Base-by-base conservation (phyloP, 2,113 vertebrate genomes). In the Todiramphus chloris region DNA sequence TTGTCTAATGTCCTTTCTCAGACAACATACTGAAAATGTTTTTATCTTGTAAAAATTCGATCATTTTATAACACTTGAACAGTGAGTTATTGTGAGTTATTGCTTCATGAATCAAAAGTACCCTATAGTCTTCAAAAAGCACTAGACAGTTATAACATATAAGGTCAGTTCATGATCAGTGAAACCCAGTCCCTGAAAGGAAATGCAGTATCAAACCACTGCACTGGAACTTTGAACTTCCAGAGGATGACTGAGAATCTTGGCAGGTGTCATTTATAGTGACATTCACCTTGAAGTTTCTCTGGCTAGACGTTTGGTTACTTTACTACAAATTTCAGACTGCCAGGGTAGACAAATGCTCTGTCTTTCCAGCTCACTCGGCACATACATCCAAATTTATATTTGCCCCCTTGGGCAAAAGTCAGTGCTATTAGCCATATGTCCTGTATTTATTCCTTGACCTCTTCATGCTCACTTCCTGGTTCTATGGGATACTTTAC, bases 391-490 rank as follows among this genome's bases (percentile, higher is more conserved):
- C 69, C 87, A 92, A 83, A 93, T 93, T 94, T 84, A 76, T 75
- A 68, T 72, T 78, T 90, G 35, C 90, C 64, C 87, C 90, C 73
- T 77, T 78, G 86, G 90, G 87, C 31, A 4, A 89, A 92, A 63
- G 78, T 94, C 81, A 63, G 15, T 37, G 37, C 56, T 84, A 62
- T 87, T 96, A 80, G 91, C 90, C 91, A 93, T 94, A 85, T 97
- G 94, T 77, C 92, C 89, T 91, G 18, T 93, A 82, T 92, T 97
- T 96, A 94, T 50, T 90, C 91, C 90, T 96, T 95, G 96, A 96
- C 91, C 76, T 93, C 81, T 73, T 88, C 75, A 13, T 68, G 55
- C 63, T 92, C 92, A 27, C 77, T 96, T 93, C 81, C 90, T 94
- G 60, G 66, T 94, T 93, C 64, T 8, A 35, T 72, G 76, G 88